phyloP scores from a whole-genome alignment of 2,113 vertebrate species.

The Psilopsiagon aymara region DNA sequence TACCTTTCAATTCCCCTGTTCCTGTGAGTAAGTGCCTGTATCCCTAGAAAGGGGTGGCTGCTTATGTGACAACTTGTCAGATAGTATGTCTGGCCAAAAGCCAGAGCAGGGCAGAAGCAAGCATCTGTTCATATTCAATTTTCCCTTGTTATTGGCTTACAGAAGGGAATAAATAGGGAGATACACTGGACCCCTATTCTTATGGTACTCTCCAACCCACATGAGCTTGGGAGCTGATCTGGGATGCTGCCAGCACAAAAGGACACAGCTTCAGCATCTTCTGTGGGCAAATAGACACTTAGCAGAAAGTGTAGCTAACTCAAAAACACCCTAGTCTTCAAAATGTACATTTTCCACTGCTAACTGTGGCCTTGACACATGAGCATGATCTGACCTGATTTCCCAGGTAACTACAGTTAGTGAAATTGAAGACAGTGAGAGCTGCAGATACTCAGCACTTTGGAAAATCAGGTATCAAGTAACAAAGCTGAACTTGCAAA shows the following conservation, averaged over 20 bases:
- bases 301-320: background rate
- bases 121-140: background rate
- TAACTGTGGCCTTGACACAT: background rate
- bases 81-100: background rate
- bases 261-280: background rate
- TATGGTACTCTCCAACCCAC: background rate
- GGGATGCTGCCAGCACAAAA: background rate
- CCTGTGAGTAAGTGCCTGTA: background rate
- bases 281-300: background rate
- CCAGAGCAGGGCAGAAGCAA: background rate
- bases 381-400: background rate
- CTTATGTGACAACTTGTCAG: background rate
- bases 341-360: background rate
- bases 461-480: background rate
- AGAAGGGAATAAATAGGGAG: background rate
- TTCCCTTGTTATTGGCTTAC: background rate
- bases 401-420: background rate
- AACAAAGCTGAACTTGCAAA: slow-evolving; percentile 7
- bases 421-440: background rate
- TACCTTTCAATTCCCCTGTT: background rate
- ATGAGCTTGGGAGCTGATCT: background rate
- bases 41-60: background rate
- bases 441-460: slow-evolving; percentile 22
- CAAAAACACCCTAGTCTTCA: background rate
- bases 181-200: background rate